These are phyloP conservation scores for Columba livia DNA, from an alignment of 2,113 vertebrate species.

Conservation along the genomic window DNA sequence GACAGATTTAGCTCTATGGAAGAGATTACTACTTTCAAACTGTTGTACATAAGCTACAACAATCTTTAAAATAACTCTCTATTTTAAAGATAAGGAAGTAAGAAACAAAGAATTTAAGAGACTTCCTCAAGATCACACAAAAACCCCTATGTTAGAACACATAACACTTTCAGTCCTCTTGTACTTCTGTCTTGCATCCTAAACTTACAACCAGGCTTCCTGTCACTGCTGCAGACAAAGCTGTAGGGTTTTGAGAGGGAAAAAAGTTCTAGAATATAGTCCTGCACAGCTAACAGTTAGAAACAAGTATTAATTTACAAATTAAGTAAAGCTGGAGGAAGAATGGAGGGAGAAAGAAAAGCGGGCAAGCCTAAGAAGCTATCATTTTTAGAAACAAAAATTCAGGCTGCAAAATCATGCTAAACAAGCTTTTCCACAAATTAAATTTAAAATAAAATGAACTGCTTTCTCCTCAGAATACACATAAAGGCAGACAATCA, in stretches of 20 bases:
- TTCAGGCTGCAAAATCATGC: background rate
- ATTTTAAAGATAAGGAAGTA: background rate
- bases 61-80: background rate
- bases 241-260: background rate
- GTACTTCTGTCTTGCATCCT: background rate
- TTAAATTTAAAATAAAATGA: background rate
- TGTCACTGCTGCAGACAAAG: background rate
- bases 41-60: background rate
- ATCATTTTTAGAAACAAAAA: background rate
- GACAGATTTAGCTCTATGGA: background rate
- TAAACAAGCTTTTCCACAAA: background rate
- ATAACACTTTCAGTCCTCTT: background rate
- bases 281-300: background rate
- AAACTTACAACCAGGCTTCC: background rate
- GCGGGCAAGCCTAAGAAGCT: background rate
- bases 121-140: background rate
- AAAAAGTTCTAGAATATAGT: background rate
- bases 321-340: background rate
- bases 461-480: background rate
- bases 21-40: background rate
- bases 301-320: background rate
- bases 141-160: background rate
- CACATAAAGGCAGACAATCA: background rate
- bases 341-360: background rate
- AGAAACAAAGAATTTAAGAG: background rate